A percentile compares a stretch with the other conserved stretches of the same genome.
Evolutionary conservation across 2,888 invertebrate species (phyloP).

Genomic region (Beris chalybata): DNA sequence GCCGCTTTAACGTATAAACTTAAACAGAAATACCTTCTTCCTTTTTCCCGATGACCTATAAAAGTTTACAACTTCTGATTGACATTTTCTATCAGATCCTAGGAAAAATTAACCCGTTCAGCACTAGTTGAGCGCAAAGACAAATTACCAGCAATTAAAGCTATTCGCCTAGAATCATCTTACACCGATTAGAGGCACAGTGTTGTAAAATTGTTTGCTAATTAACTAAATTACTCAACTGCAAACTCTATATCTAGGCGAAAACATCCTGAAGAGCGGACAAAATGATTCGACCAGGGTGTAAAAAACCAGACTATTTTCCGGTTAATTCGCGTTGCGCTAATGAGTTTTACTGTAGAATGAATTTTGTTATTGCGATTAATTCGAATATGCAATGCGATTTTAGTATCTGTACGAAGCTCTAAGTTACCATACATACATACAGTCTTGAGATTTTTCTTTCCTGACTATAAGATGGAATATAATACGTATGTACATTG

Average conservation of each 20-base stretch:
- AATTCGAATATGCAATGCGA: conserved; percentile 30
- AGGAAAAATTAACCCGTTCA: conserved; percentile 5
- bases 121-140: conserved; percentile 19
- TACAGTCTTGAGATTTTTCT: no score
- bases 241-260: conserved; percentile 36
- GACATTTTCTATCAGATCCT: no score
- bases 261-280: conserved; percentile 21
- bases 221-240: conserved; percentile 39
- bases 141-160: conserved; percentile 35
- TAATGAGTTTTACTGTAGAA: conserved; percentile 32
- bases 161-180: conserved; percentile 20
- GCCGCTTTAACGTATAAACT: no score
- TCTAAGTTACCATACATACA: no score
- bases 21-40: no score
- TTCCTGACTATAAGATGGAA: no score
- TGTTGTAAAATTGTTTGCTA: conserved; percentile 37
- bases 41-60: no score
- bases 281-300: no score
- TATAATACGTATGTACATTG: neutral
- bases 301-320: conserved; percentile 14
- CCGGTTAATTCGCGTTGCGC: conserved; percentile 33
- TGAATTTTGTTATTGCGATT: conserved; percentile 35
- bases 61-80: no score
- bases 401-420: no score
- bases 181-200: conserved; percentile 28